Conservation (phyloP, 2,888 invertebrate genomes). For the Pristionchus fissidentatus region DNA sequence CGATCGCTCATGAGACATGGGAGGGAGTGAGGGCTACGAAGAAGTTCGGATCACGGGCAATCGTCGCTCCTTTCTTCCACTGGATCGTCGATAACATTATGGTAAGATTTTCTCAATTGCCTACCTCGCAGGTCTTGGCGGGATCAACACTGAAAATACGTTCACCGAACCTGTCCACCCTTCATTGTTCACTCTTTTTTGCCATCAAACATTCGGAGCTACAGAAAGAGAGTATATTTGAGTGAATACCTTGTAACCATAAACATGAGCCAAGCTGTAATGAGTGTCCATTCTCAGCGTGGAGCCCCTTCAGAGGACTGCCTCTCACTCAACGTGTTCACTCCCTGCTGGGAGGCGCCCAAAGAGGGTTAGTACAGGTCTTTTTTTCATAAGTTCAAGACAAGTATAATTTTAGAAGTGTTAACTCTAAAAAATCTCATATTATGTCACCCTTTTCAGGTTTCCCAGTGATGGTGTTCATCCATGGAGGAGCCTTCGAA, state of each 20-base stretch:
- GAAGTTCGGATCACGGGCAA: conserved; percentile 51
- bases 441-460: background rate
- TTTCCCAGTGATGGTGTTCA: conserved; percentile 35
- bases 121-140: too few species aligned
- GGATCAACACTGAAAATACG: too few species aligned
- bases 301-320: conserved; percentile 17
- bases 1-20: conserved; percentile 58
- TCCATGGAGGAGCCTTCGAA: conserved; percentile 34
- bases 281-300: background rate
- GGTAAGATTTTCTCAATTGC: too few species aligned
- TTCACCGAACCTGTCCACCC: too few species aligned
- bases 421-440: background rate
- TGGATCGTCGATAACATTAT: background rate
- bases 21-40: conserved; percentile 55
- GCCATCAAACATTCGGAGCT: too few species aligned
- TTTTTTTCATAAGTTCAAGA: background rate
- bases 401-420: background rate
- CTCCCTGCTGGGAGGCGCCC: conserved; percentile 25
- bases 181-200: too few species aligned
- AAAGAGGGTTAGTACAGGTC: background rate
- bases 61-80: background rate
- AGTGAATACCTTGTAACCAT: too few species aligned
- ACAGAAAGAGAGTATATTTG: too few species aligned
- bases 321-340: conserved; percentile 37
- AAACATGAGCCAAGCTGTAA: too few species aligned